Percentiles rank a stretch among this genome's conserved stretches.
Evolutionary conservation across 2,888 invertebrate species (phyloP).

Genomic region (Halictus ligatus): DNA sequence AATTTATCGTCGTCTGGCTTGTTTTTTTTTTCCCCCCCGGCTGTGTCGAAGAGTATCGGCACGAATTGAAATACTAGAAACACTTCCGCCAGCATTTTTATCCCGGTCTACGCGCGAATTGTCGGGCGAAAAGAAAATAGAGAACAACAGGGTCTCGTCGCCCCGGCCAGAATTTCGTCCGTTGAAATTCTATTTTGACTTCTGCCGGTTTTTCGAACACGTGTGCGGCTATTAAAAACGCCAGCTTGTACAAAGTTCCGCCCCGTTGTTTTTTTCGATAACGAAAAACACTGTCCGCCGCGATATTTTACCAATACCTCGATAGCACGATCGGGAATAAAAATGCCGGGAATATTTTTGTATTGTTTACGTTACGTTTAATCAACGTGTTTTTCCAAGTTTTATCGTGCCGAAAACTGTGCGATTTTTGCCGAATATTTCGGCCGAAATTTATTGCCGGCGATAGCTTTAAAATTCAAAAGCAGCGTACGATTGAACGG

Average conservation of each 20-base stretch:
- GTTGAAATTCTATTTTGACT: constrained; percentile 37
- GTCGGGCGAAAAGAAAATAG: constrained; percentile 21
- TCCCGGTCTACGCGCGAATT: background rate
- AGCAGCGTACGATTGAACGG: background rate
- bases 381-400: background rate
- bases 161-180: constrained; percentile 16
- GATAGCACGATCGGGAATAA: constrained; percentile 22
- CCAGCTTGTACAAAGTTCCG: constrained; percentile 20
- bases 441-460: background rate
- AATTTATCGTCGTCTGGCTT: constrained; percentile 52
- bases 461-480: background rate
- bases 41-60: constrained; percentile 39
- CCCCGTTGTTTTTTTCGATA: constrained; percentile 29
- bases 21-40: constrained; percentile 19
- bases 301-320: constrained; percentile 6
- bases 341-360: background rate
- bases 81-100: constrained; percentile 32
- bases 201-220: background rate
- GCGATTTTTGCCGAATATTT: background rate
- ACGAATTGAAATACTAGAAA: constrained; percentile 58
- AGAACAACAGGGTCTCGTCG: background rate
- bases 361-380: constrained; percentile 18
- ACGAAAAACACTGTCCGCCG: background rate
- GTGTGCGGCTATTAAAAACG: constrained; percentile 34
- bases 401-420: background rate